Conservation (phyloP, 2,888 invertebrate species). For the Lacanobia wlatinum region DNA sequence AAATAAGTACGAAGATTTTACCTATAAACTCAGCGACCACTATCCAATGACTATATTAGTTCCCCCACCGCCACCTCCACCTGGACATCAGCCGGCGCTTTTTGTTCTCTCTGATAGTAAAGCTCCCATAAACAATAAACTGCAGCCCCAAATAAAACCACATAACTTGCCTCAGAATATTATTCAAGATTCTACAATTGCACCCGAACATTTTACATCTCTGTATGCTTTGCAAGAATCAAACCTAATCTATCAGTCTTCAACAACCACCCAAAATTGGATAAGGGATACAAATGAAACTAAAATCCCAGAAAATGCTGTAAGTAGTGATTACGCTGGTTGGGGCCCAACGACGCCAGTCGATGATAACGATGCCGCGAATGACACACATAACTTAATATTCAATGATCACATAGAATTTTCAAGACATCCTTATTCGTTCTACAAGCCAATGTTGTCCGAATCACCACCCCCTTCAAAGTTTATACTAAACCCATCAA, state of each 20-base stretch:
- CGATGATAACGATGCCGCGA: constrained; percentile 75
- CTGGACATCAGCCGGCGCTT: constrained; percentile 81
- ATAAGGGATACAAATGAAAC: constrained; percentile 78
- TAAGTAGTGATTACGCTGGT: constrained; percentile 87
- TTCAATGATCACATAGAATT: constrained; percentile 76
- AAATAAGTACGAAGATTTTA: constrained; percentile 88
- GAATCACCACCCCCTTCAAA: constrained; percentile 82
- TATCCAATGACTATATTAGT: constrained; percentile 93
- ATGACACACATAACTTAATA: constrained; percentile 85
- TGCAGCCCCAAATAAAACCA: constrained; percentile 66
- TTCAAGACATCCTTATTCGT: constrained; percentile 78
- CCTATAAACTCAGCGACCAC: constrained; percentile 88
- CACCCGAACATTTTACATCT: constrained; percentile 75
- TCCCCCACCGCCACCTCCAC: constrained; percentile 92
- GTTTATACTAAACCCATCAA: constrained; percentile 71
- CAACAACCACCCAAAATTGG: constrained; percentile 89
- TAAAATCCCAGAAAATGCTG: constrained; percentile 76
- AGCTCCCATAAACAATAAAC: constrained; percentile 62
- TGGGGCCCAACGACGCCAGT: constrained; percentile 88
- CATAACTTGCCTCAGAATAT: constrained; percentile 70
- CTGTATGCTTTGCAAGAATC: constrained; percentile 91
- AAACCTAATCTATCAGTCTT: constrained; percentile 92
- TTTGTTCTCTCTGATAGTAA: constrained; percentile 79
- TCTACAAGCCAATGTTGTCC: constrained; percentile 84
- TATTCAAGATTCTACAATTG: constrained; percentile 70